Evolutionary conservation across 2,113 vertebrate genomes (phyloP).

Genomic region (Numenius arquata): DNA sequence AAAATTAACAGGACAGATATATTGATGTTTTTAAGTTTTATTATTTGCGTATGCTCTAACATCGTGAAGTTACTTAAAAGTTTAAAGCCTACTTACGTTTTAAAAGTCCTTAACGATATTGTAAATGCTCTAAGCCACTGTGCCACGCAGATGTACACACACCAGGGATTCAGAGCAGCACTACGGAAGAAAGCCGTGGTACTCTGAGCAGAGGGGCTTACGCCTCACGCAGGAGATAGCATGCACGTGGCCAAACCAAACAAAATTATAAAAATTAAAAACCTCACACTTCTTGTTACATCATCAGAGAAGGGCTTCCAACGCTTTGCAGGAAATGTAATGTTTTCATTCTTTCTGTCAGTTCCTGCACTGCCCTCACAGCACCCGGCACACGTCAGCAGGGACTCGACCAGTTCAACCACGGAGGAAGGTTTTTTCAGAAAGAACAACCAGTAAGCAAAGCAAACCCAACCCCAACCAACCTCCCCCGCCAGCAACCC

Average conservation of each 20-base stretch:
- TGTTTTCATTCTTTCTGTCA: neutral
- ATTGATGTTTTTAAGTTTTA: neutral
- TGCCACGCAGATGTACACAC: accelerated
- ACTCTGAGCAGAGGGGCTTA: too few species aligned
- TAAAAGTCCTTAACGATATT: neutral
- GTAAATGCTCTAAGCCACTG: neutral
- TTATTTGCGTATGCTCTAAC: neutral
- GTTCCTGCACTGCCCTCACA: too few species aligned
- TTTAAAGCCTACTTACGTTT: neutral
- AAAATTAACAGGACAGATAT: neutral
- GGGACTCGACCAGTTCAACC: neutral
- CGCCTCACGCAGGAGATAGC: neutral
- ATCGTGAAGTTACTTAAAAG: neutral
- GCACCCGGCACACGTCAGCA: neutral
- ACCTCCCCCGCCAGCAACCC: neutral
- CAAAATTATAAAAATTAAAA: neutral
- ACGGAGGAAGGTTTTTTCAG: neutral
- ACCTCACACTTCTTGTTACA: neutral
- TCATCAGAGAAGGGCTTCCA: neutral
- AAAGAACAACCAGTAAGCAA: neutral
- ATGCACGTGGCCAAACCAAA: neutral
- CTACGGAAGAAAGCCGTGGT: accelerated
- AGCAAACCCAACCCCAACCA: neutral
- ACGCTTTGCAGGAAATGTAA: accelerated
- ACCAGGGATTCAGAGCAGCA: accelerated